A percentile compares a stretch with the other conserved stretches of the same genome.
Conservation (phyloP, 2,113 vertebrate species). For the Panthera tigris region DNA sequence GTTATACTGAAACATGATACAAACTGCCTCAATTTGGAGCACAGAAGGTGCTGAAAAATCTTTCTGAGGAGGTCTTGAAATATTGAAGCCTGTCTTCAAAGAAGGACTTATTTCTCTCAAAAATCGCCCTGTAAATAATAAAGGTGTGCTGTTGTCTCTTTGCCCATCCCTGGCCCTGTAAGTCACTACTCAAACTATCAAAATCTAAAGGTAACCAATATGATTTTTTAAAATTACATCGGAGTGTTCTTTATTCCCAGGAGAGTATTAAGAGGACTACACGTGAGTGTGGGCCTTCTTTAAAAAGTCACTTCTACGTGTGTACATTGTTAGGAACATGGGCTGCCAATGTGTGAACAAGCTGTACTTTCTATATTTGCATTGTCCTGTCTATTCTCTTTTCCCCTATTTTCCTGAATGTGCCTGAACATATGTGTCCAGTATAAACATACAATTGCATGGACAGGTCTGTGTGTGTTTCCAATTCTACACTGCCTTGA, state of each 20-base stretch:
- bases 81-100: constrained; percentile 71
- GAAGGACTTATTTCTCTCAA: constrained; percentile 70
- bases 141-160: constrained; percentile 21
- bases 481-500: constrained; percentile 33
- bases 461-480: constrained; percentile 14
- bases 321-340: not conserved
- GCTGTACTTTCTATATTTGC: constrained; percentile 69
- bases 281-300: not conserved
- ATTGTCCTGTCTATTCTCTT: constrained; percentile 70
- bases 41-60: constrained; percentile 78
- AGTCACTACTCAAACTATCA: not conserved
- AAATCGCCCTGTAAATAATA: not conserved
- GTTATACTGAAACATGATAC: constrained; percentile 68
- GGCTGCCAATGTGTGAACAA: constrained; percentile 23
- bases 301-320: constrained; percentile 41
- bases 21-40: constrained; percentile 75
- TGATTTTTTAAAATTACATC: not conserved
- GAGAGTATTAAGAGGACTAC: constrained; percentile 37
- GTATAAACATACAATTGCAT: constrained; percentile 45
- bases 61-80: constrained; percentile 70
- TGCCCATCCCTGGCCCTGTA: not conserved
- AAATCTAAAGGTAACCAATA: not conserved
- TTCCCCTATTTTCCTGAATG: constrained; percentile 37
- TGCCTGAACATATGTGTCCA: constrained; percentile 55
- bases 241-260: not conserved